Conservation (phyloP, 2,888 invertebrate genomes). For the Lomographa bimaculata region DNA sequence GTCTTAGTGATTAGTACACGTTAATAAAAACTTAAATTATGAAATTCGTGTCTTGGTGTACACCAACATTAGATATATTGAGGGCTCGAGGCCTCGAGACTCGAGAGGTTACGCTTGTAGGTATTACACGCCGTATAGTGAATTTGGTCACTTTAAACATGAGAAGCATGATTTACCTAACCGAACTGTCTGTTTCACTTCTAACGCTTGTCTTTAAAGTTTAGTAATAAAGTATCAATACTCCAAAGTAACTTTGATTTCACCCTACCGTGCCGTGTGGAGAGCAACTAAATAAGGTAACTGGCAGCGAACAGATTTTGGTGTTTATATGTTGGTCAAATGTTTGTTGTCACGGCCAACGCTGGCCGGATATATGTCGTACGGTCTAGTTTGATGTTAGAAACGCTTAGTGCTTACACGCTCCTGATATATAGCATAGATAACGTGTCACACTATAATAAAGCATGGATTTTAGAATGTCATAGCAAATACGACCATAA, state of each 20-base stretch:
- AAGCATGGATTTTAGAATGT: constrained; percentile 23
- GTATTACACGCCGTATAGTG: constrained; percentile 62
- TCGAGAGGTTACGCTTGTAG: constrained; percentile 70
- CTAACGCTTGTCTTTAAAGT: constrained; percentile 70
- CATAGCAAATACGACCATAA: constrained; percentile 28
- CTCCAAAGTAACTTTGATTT: constrained; percentile 82
- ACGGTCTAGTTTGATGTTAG: constrained; percentile 71
- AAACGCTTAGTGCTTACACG: constrained; percentile 68
- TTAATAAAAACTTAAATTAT: constrained; percentile 48
- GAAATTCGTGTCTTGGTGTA: constrained; percentile 66
- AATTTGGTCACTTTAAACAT: constrained; percentile 41
- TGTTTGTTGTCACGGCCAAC: constrained; percentile 53
- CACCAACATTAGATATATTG: constrained; percentile 58
- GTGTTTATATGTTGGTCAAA: constrained; percentile 62
- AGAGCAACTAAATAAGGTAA: constrained; percentile 77
- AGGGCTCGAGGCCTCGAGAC: too few relatives aligned
- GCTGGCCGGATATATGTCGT: constrained; percentile 62
- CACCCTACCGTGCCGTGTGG: constrained; percentile 73
- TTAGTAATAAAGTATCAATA: constrained; percentile 82
- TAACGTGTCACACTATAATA: constrained; percentile 31
- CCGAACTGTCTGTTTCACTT: constrained; percentile 53
- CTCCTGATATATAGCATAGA: constrained; percentile 40
- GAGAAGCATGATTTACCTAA: constrained; percentile 57
- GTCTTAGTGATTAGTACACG: constrained; percentile 52
- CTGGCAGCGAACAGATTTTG: constrained; percentile 52